Conservation (phyloP, 2,888 invertebrate genomes). For the Penaeus monodon region DNA sequence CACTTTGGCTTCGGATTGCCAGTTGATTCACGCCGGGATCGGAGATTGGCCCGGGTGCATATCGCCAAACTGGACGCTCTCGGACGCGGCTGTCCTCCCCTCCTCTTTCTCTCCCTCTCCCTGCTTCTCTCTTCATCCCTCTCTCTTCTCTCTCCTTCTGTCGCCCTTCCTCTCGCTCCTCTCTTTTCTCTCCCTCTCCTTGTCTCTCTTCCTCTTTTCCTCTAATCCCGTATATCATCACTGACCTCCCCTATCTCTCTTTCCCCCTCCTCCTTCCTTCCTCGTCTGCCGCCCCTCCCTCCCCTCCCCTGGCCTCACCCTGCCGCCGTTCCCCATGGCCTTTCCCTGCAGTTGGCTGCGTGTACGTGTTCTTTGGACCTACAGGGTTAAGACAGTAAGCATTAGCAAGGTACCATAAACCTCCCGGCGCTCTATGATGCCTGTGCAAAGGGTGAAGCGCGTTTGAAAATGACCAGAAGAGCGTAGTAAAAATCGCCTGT, state of each 20-base stretch:
- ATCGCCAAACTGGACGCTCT: not conserved
- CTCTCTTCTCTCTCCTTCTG: not conserved
- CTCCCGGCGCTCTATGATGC: too few relatives aligned
- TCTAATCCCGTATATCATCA: not conserved
- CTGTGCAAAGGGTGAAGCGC: constrained; percentile 14
- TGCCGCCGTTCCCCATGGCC: not conserved
- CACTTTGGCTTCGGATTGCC: too few relatives aligned
- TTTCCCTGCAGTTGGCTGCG: not conserved
- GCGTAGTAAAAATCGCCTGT: constrained; percentile 50
- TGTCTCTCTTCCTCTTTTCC: not conserved
- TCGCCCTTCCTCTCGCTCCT: not conserved
- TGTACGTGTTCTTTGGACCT: too few relatives aligned
- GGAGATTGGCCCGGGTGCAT: too few relatives aligned
- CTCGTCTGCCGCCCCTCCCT: not conserved
- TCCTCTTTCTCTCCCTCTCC: not conserved
- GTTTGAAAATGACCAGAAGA: constrained; percentile 42
- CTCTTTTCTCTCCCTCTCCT: not conserved
- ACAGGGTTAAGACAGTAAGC: too few relatives aligned
- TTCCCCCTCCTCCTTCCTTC: not conserved
- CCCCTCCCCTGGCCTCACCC: not conserved
- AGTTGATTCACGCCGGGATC: too few relatives aligned
- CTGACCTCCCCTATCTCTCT: not conserved
- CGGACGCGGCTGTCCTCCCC: not conserved
- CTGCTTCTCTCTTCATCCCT: not conserved
- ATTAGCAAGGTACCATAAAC: too few relatives aligned